phyloP scores from a whole-genome alignment of 2,797 vertebrate genomes.

The Premnoplex brunnescens region DNA sequence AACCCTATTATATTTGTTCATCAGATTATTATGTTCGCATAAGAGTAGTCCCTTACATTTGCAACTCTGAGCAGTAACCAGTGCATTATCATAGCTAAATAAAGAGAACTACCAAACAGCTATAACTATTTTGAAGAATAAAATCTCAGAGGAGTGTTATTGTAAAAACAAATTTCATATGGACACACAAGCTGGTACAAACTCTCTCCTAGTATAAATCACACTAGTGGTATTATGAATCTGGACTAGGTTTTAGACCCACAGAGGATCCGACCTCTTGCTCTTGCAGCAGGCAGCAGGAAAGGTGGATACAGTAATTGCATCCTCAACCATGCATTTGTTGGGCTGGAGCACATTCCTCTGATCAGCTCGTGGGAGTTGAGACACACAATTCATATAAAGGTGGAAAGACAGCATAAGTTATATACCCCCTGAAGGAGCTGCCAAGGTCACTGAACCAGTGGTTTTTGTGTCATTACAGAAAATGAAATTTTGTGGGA shows the following conservation, averaged over 20 bases:
- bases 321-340: not conserved
- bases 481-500: constrained; percentile 50
- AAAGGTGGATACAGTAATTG: constrained; percentile 1
- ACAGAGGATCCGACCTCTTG: not conserved
- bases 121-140: not conserved
- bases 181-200: not conserved
- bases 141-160: not conserved
- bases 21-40: not conserved
- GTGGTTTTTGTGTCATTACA: not conserved
- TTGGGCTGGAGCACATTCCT: not conserved
- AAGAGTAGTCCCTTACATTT: not conserved
- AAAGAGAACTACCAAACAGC: not conserved
- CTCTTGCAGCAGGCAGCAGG: not conserved
- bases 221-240: not conserved
- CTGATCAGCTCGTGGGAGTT: not conserved
- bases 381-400: not conserved
- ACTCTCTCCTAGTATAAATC: constrained; percentile 6
- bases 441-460: constrained; percentile 28
- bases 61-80: not conserved
- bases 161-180: not conserved
- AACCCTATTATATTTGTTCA: not conserved
- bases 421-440: constrained; percentile 2
- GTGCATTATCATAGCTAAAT: not conserved
- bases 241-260: not conserved
- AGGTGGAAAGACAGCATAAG: not conserved